Conservation (phyloP, 2,888 invertebrate species). For the Pachycephus smyrnensis region DNA sequence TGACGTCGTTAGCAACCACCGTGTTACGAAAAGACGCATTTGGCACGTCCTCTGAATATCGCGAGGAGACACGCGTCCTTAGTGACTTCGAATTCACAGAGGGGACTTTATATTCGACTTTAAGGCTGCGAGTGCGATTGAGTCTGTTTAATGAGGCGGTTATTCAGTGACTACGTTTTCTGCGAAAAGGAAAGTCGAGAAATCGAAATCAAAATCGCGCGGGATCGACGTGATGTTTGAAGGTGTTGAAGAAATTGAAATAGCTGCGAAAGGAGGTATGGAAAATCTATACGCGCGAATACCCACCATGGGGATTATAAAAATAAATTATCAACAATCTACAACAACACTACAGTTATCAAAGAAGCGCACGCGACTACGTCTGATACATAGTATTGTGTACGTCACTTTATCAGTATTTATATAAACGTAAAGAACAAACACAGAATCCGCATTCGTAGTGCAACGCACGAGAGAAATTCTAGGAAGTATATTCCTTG, state of each 20-base stretch:
- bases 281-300: not conserved
- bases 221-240: not conserved
- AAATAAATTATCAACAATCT: not conserved
- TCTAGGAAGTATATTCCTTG: not conserved
- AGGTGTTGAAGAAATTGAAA: not conserved
- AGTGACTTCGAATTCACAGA: not conserved
- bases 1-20: slow-evolving; percentile 20
- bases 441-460: not conserved
- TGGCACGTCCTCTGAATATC: not conserved
- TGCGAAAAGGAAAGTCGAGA: not conserved
- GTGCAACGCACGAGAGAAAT: not conserved
- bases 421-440: not conserved
- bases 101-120: not conserved
- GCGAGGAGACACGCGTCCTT: not conserved
- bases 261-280: not conserved
- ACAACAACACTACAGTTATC: not conserved
- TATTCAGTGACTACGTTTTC: not conserved
- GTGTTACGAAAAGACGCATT: slow-evolving; percentile 4
- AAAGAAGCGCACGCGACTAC: not conserved
- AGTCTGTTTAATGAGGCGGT: not conserved
- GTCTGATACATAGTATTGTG: not conserved
- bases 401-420: not conserved
- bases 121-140: not conserved
- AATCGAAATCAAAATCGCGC: not conserved
- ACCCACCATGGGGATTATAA: not conserved